phyloP scores from a whole-genome alignment of 92 coral and sea anemone species.

The Montipora capitata region DNA sequence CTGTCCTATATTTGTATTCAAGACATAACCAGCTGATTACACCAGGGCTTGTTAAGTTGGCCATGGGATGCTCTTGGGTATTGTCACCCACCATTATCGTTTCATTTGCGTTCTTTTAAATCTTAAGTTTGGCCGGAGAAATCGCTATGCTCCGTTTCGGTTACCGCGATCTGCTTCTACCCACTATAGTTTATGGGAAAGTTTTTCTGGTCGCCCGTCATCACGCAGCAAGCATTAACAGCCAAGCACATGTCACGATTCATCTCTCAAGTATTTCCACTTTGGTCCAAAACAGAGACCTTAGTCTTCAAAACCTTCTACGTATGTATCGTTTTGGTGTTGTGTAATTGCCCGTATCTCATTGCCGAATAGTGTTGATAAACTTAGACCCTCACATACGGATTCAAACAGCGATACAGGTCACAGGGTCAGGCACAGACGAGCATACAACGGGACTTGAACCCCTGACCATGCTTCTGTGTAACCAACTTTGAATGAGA shows the following conservation, averaged over 20 bases:
- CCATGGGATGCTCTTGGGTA: not conserved
- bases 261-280: not conserved
- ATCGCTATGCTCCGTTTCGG: not conserved
- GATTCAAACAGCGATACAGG: constrained; percentile 5
- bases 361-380: constrained; percentile 3
- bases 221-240: constrained; percentile 27
- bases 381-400: not conserved
- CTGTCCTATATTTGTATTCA: constrained; percentile 11
- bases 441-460: no score
- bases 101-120: not conserved
- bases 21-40: constrained; percentile 24
- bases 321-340: not conserved
- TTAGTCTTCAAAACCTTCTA: no score
- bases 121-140: constrained; percentile 13
- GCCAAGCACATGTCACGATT: constrained; percentile 14
- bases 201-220: constrained; percentile 29
- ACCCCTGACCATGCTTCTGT: no score
- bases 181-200: constrained; percentile 9
- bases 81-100: not conserved
- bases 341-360: constrained; percentile 13
- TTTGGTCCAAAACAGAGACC: constrained; percentile 10
- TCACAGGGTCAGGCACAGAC: not conserved
- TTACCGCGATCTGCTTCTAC: not conserved
- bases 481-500: no score
- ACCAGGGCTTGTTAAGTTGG: constrained; percentile 3